phyloP scores from a whole-genome alignment of 2,888 invertebrate genomes.

The Drosophila hawaiiensis region DNA sequence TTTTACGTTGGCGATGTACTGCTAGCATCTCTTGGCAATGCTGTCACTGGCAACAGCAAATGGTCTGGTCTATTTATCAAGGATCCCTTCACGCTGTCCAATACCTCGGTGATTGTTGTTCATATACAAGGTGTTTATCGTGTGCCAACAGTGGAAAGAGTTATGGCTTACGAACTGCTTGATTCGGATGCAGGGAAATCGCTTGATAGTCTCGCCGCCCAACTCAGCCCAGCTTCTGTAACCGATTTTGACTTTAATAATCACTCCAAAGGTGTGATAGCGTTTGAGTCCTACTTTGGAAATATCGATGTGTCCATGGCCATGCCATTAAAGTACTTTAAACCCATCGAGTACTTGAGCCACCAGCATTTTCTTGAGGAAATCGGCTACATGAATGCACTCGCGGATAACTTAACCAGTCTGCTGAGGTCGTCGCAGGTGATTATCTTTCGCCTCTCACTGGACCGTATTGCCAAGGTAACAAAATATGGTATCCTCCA shows the following conservation, averaged over 20 bases:
- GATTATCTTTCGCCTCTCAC: conserved; percentile 65
- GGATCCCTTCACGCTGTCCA: conserved; percentile 90
- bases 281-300: conserved; percentile 54
- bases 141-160: conserved; percentile 48
- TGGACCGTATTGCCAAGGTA: conserved; percentile 65
- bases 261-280: conserved; percentile 86
- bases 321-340: conserved; percentile 57
- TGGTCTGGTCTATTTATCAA: conserved; percentile 89
- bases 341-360: conserved; percentile 66
- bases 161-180: conserved; percentile 60
- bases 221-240: conserved; percentile 86
- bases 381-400: conserved; percentile 59
- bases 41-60: conserved; percentile 88
- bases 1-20: conserved; percentile 89
- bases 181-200: conserved; percentile 68
- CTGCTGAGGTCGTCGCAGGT: conserved; percentile 57
- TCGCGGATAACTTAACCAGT: conserved; percentile 52
- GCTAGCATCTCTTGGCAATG: conserved; percentile 89
- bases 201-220: conserved; percentile 86
- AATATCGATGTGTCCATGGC: conserved; percentile 43
- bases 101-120: conserved; percentile 88
- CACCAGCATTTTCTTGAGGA: conserved; percentile 78
- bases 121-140: conserved; percentile 89
- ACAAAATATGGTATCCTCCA: conserved; percentile 63
- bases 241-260: conserved; percentile 88